Evolutionary conservation across 2,888 invertebrate species (phyloP).

Genomic region (Aelia acuminata): DNA sequence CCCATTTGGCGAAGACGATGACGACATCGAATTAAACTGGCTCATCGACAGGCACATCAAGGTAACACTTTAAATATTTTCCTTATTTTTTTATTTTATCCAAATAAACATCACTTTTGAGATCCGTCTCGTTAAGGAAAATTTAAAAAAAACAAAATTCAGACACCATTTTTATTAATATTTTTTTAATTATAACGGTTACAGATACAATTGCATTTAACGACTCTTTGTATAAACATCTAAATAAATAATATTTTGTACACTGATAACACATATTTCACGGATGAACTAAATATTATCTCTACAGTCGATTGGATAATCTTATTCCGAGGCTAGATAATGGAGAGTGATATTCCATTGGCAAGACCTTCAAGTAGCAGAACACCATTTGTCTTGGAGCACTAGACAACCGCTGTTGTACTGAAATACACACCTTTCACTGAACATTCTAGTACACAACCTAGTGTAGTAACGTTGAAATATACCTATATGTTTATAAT

Average conservation of each 20-base stretch:
- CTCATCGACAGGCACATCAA: constrained; percentile 93
- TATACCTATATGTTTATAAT: neutral
- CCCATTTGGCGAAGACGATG: constrained; percentile 95
- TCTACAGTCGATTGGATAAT: neutral
- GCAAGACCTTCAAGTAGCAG: neutral
- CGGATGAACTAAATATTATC: neutral
- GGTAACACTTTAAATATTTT: constrained; percentile 72
- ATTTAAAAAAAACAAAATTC: too few species aligned
- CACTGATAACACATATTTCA: neutral
- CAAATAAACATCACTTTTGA: too few species aligned
- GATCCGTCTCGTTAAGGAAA: neutral
- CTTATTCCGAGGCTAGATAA: neutral
- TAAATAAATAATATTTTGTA: neutral
- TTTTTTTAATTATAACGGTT: too few species aligned
- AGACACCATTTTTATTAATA: neutral
- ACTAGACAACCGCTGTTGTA: neutral
- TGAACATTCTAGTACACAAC: neutral
- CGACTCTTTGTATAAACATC: too few species aligned
- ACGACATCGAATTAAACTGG: constrained; percentile 95
- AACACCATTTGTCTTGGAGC: constrained; percentile 4
- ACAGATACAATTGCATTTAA: too few species aligned
- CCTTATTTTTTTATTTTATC: neutral
- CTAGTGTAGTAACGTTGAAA: neutral
- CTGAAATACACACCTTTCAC: neutral
- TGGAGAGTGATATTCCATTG: neutral